Conservation (phyloP, 2,797 vertebrate genomes). For the Echeneis naucrates region DNA sequence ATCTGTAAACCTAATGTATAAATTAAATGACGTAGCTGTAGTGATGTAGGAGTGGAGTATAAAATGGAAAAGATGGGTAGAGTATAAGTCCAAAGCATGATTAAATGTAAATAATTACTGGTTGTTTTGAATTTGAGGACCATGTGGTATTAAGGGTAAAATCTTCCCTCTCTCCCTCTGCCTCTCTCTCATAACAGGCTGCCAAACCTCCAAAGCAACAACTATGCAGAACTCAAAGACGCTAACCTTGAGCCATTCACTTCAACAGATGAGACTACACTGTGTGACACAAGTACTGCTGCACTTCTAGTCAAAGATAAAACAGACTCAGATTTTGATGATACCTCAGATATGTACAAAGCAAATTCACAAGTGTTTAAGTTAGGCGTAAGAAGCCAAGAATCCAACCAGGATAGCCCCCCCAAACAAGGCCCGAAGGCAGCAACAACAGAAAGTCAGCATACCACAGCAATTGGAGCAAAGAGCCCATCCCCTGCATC, state of each 20-base stretch:
- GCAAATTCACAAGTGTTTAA: slow-evolving; percentile 43
- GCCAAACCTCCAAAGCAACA: slow-evolving; percentile 61
- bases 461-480: slow-evolving; percentile 48
- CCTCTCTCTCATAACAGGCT: slow-evolving; percentile 58
- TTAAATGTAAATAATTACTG: neutral
- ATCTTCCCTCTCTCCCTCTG: neutral
- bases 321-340: slow-evolving; percentile 79
- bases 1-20: neutral
- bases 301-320: slow-evolving; percentile 69
- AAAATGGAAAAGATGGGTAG: neutral
- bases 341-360: slow-evolving; percentile 77
- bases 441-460: slow-evolving; percentile 44
- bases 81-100: neutral
- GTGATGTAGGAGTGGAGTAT: neutral
- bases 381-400: slow-evolving; percentile 58
- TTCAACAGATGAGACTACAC: slow-evolving; percentile 83
- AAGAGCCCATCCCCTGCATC: slow-evolving; percentile 65
- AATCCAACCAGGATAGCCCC: slow-evolving; percentile 44
- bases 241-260: slow-evolving; percentile 56
- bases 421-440: slow-evolving; percentile 57
- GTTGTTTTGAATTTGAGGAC: slow-evolving; percentile 8
- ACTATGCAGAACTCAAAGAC: slow-evolving; percentile 60
- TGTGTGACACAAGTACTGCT: slow-evolving; percentile 69
- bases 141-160: neutral
- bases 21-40: neutral